Evolutionary conservation across 2,888 invertebrate genomes (phyloP), one percentile per base, ranked within the genome.

Genomic region (Xylocampa areola): DNA sequence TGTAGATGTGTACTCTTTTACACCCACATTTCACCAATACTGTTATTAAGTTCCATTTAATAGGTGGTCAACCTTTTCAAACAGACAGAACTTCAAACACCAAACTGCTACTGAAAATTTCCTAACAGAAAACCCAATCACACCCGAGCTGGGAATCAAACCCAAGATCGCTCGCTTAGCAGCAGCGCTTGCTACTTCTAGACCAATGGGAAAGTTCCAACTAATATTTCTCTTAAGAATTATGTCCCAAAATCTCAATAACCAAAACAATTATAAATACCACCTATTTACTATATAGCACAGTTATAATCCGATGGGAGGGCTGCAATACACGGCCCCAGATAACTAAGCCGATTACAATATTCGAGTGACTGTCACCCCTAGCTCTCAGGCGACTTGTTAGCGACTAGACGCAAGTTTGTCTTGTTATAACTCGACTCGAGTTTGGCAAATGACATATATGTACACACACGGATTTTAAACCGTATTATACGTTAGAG

Each of bases 311-410:
- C 70, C 57, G 35, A 43, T 60, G 32, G 25, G 80, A 83, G 84
- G 79, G 82, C 73, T 70, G 70, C 68, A 73, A 72, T 74, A 71
- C 63, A 66, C 57, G 51, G 69, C 68, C 61, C 64, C 66, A 71
- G 79, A 79, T 82, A 86, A 85, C 84, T 85, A 87, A 87, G 87
- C 87, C 85, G 87, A 86, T 87, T 87, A 87, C 76, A 84, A 82
- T 84, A 84, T 85, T 81, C 80, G 77, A 79, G 75, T 65, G 63
- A 67, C 71, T 67, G 77, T 61, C 76, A 69, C 71, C 79, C 79
- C 74, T 74, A 80, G 79, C 77, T 77, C 70, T 63, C 73, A 44
- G 64, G 52, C 70, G 79, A 85, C 85, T 87, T 87, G 88, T 86
- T 87, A 87, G 85, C 75, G 77, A 70, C 76, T 79, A 80, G 80